phyloP scores from a whole-genome alignment of 2,888 invertebrate species.

The Lordiphosa andalusiaca region DNA sequence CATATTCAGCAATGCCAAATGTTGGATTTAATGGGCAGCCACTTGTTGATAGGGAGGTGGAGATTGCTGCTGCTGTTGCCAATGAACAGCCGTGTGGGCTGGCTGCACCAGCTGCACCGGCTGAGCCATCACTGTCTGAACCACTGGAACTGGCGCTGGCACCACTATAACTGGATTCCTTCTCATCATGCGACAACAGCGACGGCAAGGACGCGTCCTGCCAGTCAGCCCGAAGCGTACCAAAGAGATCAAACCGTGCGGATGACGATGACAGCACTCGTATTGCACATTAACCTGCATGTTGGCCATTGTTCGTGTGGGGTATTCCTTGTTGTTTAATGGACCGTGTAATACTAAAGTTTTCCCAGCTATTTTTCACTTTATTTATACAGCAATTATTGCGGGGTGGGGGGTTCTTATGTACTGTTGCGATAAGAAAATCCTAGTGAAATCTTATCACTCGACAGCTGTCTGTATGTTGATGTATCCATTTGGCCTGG shows the following conservation, averaged over 20 bases:
- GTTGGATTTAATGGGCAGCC: slow-evolving; percentile 17
- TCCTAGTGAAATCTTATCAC: too few relatives aligned
- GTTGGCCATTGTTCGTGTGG: slow-evolving; percentile 31
- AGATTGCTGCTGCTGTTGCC: slow-evolving; percentile 20
- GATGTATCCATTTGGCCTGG: too few relatives aligned
- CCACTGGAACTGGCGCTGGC: slow-evolving; percentile 29
- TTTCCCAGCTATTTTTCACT: too few relatives aligned
- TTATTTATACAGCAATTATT: too few relatives aligned
- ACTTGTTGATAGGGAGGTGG: slow-evolving; percentile 53
- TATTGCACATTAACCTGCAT: slow-evolving; percentile 53
- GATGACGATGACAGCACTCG: slow-evolving; percentile 61
- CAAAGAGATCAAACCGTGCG: slow-evolving; percentile 38
- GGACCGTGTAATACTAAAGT: too few relatives aligned
- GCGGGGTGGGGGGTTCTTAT: too few relatives aligned
- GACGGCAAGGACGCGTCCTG: slow-evolving; percentile 58
- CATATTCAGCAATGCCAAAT: not conserved
- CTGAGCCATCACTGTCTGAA: not conserved
- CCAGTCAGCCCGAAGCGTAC: slow-evolving; percentile 37
- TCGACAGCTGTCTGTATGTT: too few relatives aligned
- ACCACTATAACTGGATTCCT: slow-evolving; percentile 47
- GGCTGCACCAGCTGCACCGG: not conserved
- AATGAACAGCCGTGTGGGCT: slow-evolving; percentile 12
- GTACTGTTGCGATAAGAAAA: too few relatives aligned
- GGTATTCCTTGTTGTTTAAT: too few relatives aligned
- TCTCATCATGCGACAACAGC: slow-evolving; percentile 56